Evolutionary conservation across 2,797 vertebrate genomes (phyloP).

Genomic region (Epinephelus malabaricus): DNA sequence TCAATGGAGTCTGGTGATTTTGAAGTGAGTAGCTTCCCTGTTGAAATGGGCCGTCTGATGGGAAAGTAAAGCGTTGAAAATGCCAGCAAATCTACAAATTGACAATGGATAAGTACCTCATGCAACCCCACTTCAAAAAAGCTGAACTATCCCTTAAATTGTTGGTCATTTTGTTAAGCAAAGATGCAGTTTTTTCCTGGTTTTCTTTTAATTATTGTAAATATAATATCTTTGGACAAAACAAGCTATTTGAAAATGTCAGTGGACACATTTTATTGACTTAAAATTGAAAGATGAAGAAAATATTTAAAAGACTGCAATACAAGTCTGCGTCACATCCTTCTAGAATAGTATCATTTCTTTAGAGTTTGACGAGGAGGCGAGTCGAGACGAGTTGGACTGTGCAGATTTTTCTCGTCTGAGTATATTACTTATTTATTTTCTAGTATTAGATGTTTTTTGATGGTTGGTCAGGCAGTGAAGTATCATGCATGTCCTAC

Average conservation of each 20-base stretch:
- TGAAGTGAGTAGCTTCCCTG: too few species aligned
- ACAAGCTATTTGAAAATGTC: neutral
- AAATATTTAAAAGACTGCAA: neutral
- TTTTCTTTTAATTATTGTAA: neutral
- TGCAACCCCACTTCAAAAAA: too few species aligned
- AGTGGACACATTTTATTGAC: neutral
- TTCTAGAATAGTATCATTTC: neutral
- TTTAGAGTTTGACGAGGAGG: neutral
- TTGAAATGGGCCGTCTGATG: too few species aligned
- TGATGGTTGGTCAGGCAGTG: neutral
- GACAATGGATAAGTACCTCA: too few species aligned
- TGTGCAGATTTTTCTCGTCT: neutral
- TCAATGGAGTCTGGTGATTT: too few species aligned
- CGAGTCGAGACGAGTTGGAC: neutral
- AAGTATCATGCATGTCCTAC: slow-evolving; percentile 28
- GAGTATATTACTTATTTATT: slow-evolving; percentile 2
- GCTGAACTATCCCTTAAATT: neutral
- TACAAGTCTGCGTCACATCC: neutral
- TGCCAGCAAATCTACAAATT: too few species aligned
- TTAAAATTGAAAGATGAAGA: neutral
- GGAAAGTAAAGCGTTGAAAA: too few species aligned
- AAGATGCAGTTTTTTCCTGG: neutral
- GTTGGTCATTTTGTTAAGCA: neutral
- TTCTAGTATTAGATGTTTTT: neutral
- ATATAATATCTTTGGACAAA: neutral